Evolutionary conservation across 35 echinoderm and acorn worm genomes (phyloP).

Genomic region (Diadema setosum): DNA sequence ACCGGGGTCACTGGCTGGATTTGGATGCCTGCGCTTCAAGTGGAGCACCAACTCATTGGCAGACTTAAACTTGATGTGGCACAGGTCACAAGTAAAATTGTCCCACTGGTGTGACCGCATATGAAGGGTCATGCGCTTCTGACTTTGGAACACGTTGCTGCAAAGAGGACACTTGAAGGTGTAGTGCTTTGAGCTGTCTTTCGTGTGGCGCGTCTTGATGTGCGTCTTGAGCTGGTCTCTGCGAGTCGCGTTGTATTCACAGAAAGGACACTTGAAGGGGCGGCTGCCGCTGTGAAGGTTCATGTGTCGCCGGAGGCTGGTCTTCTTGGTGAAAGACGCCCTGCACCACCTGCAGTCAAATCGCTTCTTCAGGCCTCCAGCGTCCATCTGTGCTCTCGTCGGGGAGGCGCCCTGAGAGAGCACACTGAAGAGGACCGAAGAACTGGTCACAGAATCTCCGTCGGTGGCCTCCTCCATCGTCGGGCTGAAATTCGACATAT

Average conservation of each 20-base stretch:
- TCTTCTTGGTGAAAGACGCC: constrained; percentile 70
- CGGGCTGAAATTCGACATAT: background rate
- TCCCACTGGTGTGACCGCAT: constrained; percentile 66
- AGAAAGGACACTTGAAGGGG: constrained; percentile 78
- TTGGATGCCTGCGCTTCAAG: constrained; percentile 49
- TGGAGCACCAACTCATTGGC: constrained; percentile 43
- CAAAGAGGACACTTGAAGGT: constrained; percentile 69
- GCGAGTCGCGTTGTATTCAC: constrained; percentile 34
- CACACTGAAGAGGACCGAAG: background rate
- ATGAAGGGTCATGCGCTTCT: constrained; percentile 61
- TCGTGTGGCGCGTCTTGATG: constrained; percentile 58
- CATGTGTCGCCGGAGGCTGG: constrained; percentile 65
- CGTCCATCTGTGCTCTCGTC: background rate
- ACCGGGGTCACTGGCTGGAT: constrained; percentile 16
- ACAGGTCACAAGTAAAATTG: constrained; percentile 47
- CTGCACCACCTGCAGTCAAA: constrained; percentile 54
- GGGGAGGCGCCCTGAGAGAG: background rate
- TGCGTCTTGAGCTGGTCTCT: constrained; percentile 74
- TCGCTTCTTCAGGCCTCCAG: background rate
- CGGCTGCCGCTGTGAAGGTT: constrained; percentile 73
- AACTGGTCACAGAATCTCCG: background rate
- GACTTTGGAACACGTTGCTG: constrained; percentile 58
- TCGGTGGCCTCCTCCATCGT: background rate
- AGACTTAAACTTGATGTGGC: constrained; percentile 49
- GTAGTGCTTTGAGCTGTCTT: constrained; percentile 59